Percentiles rank a stretch among this genome's conserved stretches.
phyloP scores from a whole-genome alignment of 2,113 vertebrate genomes.

The Hirundichthys speculiger region DNA sequence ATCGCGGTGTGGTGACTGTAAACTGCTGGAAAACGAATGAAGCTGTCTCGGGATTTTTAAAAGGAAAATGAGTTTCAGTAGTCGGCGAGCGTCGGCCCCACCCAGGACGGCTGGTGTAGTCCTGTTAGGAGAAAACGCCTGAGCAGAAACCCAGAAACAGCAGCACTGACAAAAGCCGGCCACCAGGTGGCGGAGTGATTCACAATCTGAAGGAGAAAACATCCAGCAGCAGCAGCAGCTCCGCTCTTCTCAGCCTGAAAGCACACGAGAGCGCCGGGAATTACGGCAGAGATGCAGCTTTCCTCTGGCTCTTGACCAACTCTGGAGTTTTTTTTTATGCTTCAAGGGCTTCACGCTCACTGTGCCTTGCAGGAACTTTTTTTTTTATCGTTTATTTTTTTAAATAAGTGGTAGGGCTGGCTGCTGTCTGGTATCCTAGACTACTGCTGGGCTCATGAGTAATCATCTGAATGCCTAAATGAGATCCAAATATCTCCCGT shows the following conservation, averaged over 20 bases:
- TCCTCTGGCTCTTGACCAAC: background rate
- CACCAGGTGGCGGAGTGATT: slow-evolving; percentile 79
- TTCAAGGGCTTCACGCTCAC: background rate
- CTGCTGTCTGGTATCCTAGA: background rate
- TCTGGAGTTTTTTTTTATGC: too few species aligned
- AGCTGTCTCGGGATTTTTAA: slow-evolving; percentile 34
- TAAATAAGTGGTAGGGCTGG: background rate
- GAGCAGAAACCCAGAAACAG: slow-evolving; percentile 26
- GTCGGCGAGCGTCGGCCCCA: slow-evolving; percentile 46
- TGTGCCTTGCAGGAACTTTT: background rate
- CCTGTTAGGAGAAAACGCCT: slow-evolving; percentile 29
- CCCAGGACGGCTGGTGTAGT: slow-evolving; percentile 47
- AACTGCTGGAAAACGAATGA: background rate
- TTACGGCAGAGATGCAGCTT: background rate
- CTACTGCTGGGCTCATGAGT: background rate
- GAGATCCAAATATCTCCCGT: too few species aligned
- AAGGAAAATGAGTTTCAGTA: slow-evolving; percentile 16
- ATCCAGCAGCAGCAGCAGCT: slow-evolving; percentile 16
- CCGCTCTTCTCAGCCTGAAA: slow-evolving; percentile 15
- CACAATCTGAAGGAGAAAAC: slow-evolving; percentile 34
- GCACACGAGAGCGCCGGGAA: background rate
- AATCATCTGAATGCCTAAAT: slow-evolving; percentile 12
- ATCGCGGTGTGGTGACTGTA: accelerated
- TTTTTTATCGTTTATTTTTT: too few species aligned
- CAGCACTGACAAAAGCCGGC: slow-evolving; percentile 44